A percentile compares a stretch with the other conserved stretches of the same genome.
Evolutionary conservation across 1,140 invertebrate genomes (phyloP).

Genomic region (Pissodes strobi): DNA sequence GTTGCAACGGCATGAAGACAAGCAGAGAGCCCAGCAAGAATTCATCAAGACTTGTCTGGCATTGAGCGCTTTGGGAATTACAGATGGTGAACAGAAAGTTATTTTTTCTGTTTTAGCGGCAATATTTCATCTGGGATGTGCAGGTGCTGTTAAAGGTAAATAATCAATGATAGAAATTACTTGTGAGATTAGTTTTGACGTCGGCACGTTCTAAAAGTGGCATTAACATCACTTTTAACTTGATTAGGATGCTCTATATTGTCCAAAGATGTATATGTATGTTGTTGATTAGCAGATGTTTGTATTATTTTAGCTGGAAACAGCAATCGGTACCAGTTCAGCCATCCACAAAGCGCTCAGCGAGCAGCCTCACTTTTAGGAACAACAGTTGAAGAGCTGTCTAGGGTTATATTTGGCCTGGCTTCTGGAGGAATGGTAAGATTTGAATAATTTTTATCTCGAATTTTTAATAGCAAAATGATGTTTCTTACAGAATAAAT

Average conservation of each 20-base stretch:
- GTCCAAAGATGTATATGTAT: no score
- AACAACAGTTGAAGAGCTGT: constrained; percentile 80
- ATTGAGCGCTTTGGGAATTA: constrained; percentile 73
- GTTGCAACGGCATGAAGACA: constrained; percentile 79
- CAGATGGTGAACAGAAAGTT: constrained; percentile 76
- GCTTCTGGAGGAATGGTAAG: constrained; percentile 55
- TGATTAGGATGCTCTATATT: no score
- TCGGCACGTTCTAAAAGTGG: no score
- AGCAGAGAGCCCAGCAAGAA: constrained; percentile 74
- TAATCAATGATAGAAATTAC: no score
- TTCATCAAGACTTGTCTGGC: constrained; percentile 79
- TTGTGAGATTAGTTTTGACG: no score
- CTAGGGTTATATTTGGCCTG: constrained; percentile 70
- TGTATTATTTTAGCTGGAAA: constrained; percentile 45
- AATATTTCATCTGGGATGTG: constrained; percentile 89
- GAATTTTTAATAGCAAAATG: no score
- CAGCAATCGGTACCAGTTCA: constrained; percentile 74
- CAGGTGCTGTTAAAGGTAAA: constrained; percentile 72
- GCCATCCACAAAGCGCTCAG: constrained; percentile 78
- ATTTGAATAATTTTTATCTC: no score
- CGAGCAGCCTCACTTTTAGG: constrained; percentile 83
- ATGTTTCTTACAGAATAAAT: no score
- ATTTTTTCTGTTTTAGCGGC: constrained; percentile 88
- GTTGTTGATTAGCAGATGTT: background rate
- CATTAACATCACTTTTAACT: no score